Evolutionary conservation across 2,797 vertebrate species (phyloP), one percentile per base, ranked within the genome.

Genomic region (Scolopax bukidnonensis): DNA sequence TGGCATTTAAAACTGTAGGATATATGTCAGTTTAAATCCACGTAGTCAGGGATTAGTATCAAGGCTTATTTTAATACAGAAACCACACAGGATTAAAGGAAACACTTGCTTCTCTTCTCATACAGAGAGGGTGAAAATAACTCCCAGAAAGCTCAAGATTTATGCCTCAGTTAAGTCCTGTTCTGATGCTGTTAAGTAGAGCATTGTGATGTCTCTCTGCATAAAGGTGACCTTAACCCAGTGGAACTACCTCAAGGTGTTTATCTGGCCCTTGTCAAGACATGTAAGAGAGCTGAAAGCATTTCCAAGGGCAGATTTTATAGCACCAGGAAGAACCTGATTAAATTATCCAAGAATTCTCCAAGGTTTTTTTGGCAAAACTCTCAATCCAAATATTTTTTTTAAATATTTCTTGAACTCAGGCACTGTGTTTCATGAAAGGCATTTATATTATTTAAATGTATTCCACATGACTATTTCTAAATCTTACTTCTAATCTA

Each of bases 41-140:
- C 40, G 93, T 70, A 79, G 47, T 60, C 70, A 84, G 33, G 87
- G 85, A 67, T 96, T 94, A 95, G 43, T 90, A 95, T 79, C 63
- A 88, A 69, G 48, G 89, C 33, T 94, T 90, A 93, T 87, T 97
- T 95, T 91, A 90, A 91, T 88, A 82, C n/a, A 84, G 91, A 95
- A 94, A 21, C 67, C 67, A 80, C 51, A 73, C 8, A n/a, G 59
- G 43, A 94, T 91, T 90, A 96, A 94, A 93, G 32, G 43, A 95
- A 93, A 48, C 90, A 43, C 40, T 86, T 70, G n/a, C 38, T 91
- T 94, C 91, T 91, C 40, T 70, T 78, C 83, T 76, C 13, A 20
- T 48, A 90, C 7, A 47, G 83, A 87, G 67, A 76, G 20, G 7
- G 73, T 81, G 87, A 93, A 95, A 95, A 93, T 82, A 76, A 88